A percentile compares a stretch with the other conserved stretches of the same genome.
Evolutionary conservation across 2,113 vertebrate genomes (phyloP).

Genomic region (Variabilichromis moorii): DNA sequence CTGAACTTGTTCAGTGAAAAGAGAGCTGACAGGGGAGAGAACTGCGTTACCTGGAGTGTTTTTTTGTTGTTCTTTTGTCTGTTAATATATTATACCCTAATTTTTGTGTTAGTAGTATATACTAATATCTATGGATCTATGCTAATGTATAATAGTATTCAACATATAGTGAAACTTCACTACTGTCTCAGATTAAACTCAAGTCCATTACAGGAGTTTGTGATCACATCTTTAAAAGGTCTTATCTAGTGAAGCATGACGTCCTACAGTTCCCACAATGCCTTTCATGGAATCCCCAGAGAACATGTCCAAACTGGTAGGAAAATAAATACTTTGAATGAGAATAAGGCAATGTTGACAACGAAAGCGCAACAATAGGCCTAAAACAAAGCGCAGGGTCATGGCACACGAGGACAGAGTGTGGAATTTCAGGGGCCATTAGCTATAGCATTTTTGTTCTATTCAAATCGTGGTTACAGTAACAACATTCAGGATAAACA

Average conservation of each 20-base stretch:
- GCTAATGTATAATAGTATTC: background rate
- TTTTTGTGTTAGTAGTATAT: background rate
- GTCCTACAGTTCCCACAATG: background rate
- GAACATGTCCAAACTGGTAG: background rate
- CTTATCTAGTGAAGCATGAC: background rate
- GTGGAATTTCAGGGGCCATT: background rate
- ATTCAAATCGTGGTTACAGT: background rate
- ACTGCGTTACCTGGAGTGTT: accelerated
- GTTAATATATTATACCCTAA: background rate
- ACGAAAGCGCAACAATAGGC: background rate
- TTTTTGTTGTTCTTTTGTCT: background rate
- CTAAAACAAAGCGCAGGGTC: background rate
- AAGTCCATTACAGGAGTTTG: background rate
- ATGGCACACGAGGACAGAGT: background rate
- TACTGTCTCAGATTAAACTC: background rate
- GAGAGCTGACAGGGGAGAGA: background rate
- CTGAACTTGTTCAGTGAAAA: background rate
- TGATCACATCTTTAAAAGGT: background rate
- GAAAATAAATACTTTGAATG: background rate
- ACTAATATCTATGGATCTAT: background rate
- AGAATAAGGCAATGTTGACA: background rate
- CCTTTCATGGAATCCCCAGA: background rate
- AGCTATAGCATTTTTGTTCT: background rate
- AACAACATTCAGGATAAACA: background rate
- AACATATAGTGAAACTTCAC: background rate